phyloP scores from a whole-genome alignment of 2,797 vertebrate species.

The Ciconia nigra region DNA sequence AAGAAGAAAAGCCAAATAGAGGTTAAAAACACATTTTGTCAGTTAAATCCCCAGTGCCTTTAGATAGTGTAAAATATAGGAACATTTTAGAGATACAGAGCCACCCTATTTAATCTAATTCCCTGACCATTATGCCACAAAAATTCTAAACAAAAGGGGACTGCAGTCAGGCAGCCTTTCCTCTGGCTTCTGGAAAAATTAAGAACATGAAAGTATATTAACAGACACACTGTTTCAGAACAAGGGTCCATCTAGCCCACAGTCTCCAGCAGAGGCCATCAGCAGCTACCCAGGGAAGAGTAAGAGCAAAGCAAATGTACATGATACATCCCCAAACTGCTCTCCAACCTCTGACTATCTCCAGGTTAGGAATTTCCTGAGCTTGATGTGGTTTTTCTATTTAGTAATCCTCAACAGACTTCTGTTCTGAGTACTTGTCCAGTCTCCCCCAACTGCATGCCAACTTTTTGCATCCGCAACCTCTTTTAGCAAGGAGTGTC shows the following conservation, averaged over 20 bases:
- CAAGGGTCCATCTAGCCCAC: neutral
- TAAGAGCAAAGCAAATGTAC: neutral
- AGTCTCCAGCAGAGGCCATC: neutral
- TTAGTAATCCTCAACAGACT: neutral
- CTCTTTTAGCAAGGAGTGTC: neutral
- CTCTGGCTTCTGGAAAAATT: neutral
- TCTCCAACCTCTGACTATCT: neutral
- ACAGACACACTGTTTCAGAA: neutral
- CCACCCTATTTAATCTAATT: neutral
- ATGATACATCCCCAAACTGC: neutral
- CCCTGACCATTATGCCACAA: neutral
- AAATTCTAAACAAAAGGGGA: neutral
- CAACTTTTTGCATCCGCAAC: neutral
- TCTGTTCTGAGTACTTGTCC: neutral
- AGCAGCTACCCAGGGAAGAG: neutral
- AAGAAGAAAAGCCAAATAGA: neutral
- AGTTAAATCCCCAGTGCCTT: neutral
- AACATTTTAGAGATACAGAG: neutral
- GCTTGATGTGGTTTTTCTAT: neutral
- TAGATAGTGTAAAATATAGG: neutral
- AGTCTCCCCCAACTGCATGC: neutral
- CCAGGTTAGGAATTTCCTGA: neutral
- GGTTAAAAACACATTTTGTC: accelerated
- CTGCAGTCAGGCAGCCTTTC: neutral
- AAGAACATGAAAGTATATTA: neutral